These are phyloP conservation scores for Charina bottae DNA, from an alignment of 2,113 vertebrate genomes.

Conservation along the genomic window DNA sequence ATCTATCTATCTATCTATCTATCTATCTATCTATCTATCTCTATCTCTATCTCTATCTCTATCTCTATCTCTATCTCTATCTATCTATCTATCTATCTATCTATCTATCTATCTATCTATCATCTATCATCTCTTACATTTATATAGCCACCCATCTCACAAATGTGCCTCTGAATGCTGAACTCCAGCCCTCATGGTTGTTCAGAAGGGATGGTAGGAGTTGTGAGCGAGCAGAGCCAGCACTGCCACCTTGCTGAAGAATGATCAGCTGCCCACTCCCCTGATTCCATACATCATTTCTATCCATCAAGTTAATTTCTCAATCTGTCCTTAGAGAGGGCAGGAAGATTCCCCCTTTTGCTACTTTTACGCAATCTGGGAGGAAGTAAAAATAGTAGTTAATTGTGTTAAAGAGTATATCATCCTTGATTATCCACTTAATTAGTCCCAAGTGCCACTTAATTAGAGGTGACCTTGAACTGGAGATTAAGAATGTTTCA, in stretches of 20 bases:
- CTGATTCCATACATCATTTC: neutral
- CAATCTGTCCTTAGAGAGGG: neutral
- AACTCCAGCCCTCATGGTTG: neutral
- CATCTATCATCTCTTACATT: neutral
- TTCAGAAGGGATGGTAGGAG: neutral
- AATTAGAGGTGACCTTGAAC: slow-evolving; percentile 1
- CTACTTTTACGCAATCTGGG: neutral
- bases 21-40: no score
- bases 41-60: neutral
- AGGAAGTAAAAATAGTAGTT: neutral
- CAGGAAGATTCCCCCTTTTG: neutral
- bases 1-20: no score
- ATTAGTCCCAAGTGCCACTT: neutral
- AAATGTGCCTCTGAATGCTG: neutral
- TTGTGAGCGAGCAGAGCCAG: neutral
- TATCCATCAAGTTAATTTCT: neutral
- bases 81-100: neutral
- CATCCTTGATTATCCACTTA: neutral
- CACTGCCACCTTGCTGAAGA: neutral
- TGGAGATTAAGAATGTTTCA: neutral
- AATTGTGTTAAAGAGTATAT: neutral
- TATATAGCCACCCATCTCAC: neutral
- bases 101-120: neutral
- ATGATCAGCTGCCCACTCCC: neutral
- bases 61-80: no score